A percentile compares a stretch with the other conserved stretches of the same genome.
phyloP scores from a whole-genome alignment of 53 echinoderm and acorn worm genomes.

The Hippasteria phrygiana region DNA sequence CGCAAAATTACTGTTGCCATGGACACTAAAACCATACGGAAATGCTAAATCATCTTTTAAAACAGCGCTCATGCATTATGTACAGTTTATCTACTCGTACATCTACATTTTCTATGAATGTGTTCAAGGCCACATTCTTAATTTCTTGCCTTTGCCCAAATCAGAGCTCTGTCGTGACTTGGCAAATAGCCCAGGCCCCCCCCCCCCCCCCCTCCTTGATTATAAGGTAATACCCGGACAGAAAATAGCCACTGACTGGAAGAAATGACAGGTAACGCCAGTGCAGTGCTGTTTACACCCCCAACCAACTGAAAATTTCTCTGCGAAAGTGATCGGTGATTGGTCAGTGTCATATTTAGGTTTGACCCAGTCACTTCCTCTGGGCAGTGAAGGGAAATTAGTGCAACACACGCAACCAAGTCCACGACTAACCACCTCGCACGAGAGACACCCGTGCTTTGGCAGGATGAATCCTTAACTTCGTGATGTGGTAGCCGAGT shows the following conservation, averaged over 20 bases:
- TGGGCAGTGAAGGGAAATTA: conserved; percentile 64
- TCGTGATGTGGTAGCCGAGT: not conserved
- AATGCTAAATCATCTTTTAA: not conserved
- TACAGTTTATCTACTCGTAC: no score
- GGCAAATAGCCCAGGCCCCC: not conserved
- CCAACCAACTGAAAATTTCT: not conserved
- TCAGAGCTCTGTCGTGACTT: conserved; percentile 38
- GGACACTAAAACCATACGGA: not conserved
- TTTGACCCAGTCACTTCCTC: conserved; percentile 54
- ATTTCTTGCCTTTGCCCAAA: not conserved
- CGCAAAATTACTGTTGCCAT: not conserved
- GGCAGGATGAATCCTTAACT: not conserved
- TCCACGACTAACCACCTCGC: not conserved
- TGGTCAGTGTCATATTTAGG: conserved; percentile 41
- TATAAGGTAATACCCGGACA: conserved; percentile 11
- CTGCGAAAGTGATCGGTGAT: conserved; percentile 3
- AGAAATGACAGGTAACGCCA: not conserved
- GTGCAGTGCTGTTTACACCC: not conserved
- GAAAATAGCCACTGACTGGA: not conserved
- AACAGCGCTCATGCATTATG: no score
- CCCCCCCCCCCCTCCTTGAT: no score
- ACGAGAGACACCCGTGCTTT: not conserved
- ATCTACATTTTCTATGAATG: not conserved
- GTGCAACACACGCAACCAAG: conserved; percentile 43
- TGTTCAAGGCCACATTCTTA: not conserved